A percentile compares a stretch with the other conserved stretches of the same genome.
Conservation (phyloP, 2,797 vertebrate genomes). For the Cyprinella venusta region DNA sequence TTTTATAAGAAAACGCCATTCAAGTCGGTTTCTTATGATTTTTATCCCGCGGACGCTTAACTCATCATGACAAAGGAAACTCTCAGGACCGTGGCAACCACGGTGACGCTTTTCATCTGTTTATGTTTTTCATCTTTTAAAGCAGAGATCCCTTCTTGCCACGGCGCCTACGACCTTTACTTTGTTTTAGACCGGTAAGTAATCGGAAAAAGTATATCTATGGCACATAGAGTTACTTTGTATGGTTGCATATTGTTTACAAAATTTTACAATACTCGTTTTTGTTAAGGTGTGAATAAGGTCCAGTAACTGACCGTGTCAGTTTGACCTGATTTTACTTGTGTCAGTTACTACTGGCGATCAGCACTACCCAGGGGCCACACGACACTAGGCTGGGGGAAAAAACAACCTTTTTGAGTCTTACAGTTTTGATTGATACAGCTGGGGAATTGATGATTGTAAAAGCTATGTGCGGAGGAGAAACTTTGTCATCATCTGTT, state of each 20-base stretch:
- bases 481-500: background rate
- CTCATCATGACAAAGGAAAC: slow-evolving; percentile 46
- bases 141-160: slow-evolving; percentile 83
- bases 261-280: background rate
- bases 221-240: background rate
- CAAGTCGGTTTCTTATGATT: slow-evolving; percentile 8
- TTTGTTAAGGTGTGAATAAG: background rate
- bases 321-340: slow-evolving; percentile 38
- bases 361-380: background rate
- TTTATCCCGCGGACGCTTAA: slow-evolving; percentile 28
- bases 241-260: background rate
- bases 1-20: slow-evolving; percentile 2
- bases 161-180: slow-evolving; percentile 91
- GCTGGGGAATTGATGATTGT: background rate
- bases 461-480: background rate
- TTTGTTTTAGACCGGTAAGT: slow-evolving; percentile 93
- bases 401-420: background rate
- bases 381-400: background rate
- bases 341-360: background rate
- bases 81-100: slow-evolving; percentile 26
- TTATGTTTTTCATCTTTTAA: slow-evolving; percentile 45
- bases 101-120: slow-evolving; percentile 50
- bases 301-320: background rate
- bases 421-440: background rate
- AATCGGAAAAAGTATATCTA: background rate